Conservation (phyloP, 2,888 invertebrate species). For the Microctonus hyperodae region DNA sequence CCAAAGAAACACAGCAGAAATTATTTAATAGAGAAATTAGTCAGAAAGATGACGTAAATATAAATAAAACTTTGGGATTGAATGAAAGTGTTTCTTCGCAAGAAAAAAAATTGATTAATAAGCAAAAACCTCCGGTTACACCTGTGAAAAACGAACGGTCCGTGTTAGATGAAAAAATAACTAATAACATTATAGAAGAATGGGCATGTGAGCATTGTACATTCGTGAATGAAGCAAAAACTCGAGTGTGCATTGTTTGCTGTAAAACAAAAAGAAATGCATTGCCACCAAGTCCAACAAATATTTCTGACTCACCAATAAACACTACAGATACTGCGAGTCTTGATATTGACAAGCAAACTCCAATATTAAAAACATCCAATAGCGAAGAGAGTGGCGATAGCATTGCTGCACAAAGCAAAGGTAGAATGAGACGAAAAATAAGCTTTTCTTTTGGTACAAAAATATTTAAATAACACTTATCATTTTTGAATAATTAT, state of each 20-base stretch:
- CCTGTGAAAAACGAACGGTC: neutral
- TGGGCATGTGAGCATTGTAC: constrained; percentile 95
- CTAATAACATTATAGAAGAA: constrained; percentile 53
- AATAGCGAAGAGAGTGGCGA: constrained; percentile 57
- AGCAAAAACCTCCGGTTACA: constrained; percentile 28
- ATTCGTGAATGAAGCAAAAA: constrained; percentile 81
- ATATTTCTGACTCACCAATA: constrained; percentile 34
- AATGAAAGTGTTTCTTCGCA: neutral
- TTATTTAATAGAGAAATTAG: neutral
- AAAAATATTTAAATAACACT: constrained; percentile 65
- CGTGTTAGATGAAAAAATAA: constrained; percentile 5
- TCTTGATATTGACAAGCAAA: constrained; percentile 38
- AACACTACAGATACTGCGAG: constrained; percentile 20
- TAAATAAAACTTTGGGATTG: neutral
- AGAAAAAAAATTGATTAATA: constrained; percentile 2
- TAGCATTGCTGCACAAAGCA: constrained; percentile 63
- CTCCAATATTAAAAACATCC: constrained; percentile 44
- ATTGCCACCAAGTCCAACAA: constrained; percentile 44
- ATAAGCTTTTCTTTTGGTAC: constrained; percentile 80
- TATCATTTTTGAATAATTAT: constrained; percentile 12
- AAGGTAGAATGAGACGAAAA: constrained; percentile 77
- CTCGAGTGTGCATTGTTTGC: constrained; percentile 83
- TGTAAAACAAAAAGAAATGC: constrained; percentile 74
- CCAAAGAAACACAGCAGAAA: constrained; percentile 6
- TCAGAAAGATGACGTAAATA: neutral